Evolutionary conservation across 2,113 vertebrate genomes (phyloP), one percentile per base, ranked within the genome.

Genomic region (Rallus limicola): DNA sequence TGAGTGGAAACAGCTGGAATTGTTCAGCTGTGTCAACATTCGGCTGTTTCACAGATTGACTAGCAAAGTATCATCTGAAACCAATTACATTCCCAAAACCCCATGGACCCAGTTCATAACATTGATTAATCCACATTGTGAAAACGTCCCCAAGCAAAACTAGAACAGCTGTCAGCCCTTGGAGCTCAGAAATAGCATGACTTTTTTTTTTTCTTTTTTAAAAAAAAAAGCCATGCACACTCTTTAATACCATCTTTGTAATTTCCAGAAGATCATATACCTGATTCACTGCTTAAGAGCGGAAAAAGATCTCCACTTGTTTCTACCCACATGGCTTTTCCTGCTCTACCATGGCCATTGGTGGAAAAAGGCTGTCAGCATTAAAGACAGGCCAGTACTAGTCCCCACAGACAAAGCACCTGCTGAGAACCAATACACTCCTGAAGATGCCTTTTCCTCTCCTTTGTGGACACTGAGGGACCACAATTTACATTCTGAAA

Each of bases 111-210:
- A 97, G 97, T 98, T 98, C 98, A 98, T 98, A 98, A 98, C 98
- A 98, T 97, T 98, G 98, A 98, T 98, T 98, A 98, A 98, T 98
- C 98, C 98, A 97, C 98, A 98, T 97, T 98, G 98, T 96, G 95
- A 97, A 98, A 98, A 98, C 65, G 97, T 98, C 98, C 98, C 98
- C 97, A 97, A 98, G 98, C 98, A 98, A 98, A 98, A 97, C 97
- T 93, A 68, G 90, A 98, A 97, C 96, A 98, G 98, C 98, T 98
- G 98, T 97, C 96, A 95, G 94, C 96, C 95, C 98, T 98, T 88
- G 91, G 96, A 97, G 95, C 97, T 96, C 93, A 96, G 92, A 97
- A 93, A 93, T 69, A 95, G 92, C 79, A 76, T 82, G 93, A 92
- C 81, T 92, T 86, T 72, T 48, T 59, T 82, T 69, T 67, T n/a